These are phyloP conservation scores for Orthonychiurus folsomi DNA, from an alignment of 2,888 invertebrate genomes.

Conservation along the genomic window DNA sequence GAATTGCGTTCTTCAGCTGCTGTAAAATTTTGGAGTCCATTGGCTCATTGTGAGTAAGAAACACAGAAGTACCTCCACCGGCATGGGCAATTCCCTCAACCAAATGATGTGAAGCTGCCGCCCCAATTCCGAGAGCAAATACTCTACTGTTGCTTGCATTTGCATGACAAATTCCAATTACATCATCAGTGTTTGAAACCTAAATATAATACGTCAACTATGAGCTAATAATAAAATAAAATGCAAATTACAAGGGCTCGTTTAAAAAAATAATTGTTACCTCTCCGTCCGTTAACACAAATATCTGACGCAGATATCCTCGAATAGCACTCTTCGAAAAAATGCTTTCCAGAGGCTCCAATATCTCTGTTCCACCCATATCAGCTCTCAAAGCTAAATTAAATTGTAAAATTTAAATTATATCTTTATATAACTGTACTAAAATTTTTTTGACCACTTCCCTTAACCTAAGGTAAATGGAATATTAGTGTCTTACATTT, in stretches of 20 bases:
- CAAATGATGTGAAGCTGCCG: slow-evolving; percentile 43
- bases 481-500: too few relatives aligned
- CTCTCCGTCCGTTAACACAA: slow-evolving; percentile 44
- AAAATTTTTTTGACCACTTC: too few relatives aligned
- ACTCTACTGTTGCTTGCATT: slow-evolving; percentile 41
- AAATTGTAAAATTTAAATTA: too few relatives aligned
- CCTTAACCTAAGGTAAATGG: too few relatives aligned
- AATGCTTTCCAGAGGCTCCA: slow-evolving; percentile 41
- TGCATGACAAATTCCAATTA: slow-evolving; percentile 40
- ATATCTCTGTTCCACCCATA: slow-evolving; percentile 43
- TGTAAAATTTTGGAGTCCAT: slow-evolving; percentile 41
- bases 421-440: too few relatives aligned
- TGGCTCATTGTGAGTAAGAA: slow-evolving; percentile 41
- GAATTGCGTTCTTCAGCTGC: slow-evolving; percentile 40
- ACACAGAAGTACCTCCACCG: slow-evolving; percentile 43
- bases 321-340: slow-evolving; percentile 31
- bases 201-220: too few relatives aligned
- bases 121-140: slow-evolving; percentile 44
- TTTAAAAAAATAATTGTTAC: too few relatives aligned
- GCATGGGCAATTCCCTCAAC: slow-evolving; percentile 44
- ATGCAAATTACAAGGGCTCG: too few relatives aligned
- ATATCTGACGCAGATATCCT: slow-evolving; percentile 42
- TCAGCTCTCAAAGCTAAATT: slow-evolving; percentile 42
- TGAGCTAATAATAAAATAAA: too few relatives aligned
- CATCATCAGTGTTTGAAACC: slow-evolving; percentile 42